Base-by-base conservation (phyloP, 92 coral and sea anemone species). In the Phenganax marumi region DNA sequence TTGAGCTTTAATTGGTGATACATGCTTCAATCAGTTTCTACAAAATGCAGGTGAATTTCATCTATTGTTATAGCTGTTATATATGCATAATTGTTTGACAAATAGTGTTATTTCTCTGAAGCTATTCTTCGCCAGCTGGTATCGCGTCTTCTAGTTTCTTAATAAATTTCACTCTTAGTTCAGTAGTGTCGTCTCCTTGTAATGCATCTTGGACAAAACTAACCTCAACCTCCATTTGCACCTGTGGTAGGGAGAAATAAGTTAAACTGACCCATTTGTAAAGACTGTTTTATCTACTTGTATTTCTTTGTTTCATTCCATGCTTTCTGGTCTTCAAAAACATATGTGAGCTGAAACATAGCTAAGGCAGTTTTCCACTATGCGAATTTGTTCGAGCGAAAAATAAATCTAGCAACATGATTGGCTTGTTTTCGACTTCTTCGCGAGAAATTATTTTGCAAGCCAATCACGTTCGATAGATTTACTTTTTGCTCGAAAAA, bases 191-290 rank as follows among this genome's bases (percentile, higher is more conserved):
- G n/a, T 95, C 98, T 22, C 98, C 98, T 73, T 85, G 85, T 8
- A 92, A 71, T 10, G 91, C 77, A 55, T 95, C 98, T 82, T 95
- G 97, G 50, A 91, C 91, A 91, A 95, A 95, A 86, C 89, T 88
- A 0, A 95, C 96, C 25, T 95, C 95, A 51, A 95, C 98, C 77
- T 95, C 98, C 98, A 95, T 95, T 78, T 95, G 98, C 46, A 95
- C 98, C 98, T 95, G 82, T 10, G 13, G 12, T 0, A 9, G 12
- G 50, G 48, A 48, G 23, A 63, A 63, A 39, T 46, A 5, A 73
- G 23, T 11, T 3, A 83, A 0, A 12, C 47, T 22, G 49, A 51
- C 12, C 0, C 8, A 26, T 53, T 33, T 64, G 17, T 66, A 22
- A 63, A 47, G 11, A 11, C 12, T 51, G 43, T 33, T 33, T 2